Evolutionary conservation across 2,888 invertebrate species (phyloP), one percentile per base, ranked within the genome.

Genomic region (Ditylenchus weischeri): DNA sequence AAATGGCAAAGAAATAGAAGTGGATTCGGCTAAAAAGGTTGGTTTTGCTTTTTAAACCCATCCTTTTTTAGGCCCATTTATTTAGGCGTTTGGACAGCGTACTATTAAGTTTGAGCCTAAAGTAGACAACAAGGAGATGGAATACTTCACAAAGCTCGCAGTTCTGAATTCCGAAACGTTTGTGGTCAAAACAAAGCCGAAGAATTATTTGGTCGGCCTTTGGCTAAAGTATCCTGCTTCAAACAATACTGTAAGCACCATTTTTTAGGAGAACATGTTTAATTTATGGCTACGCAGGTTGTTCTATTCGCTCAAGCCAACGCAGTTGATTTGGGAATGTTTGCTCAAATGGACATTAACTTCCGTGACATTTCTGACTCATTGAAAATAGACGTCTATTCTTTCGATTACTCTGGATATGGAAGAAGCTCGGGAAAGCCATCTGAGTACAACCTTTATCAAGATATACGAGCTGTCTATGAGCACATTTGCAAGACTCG

Each of bases 271-370:
- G n/a, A n/a, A n/a, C n/a, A n/a, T n/a, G n/a, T n/a, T n/a, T n/a
- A n/a, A 51, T 51, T 21, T 23, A 10, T 23, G 51, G 8, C 23
- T 61, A 15, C 43, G 57, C 58, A 78, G 76, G 76, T 77, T 2
- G 69, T 77, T 11, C 68, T 79, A 18, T 78, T 78, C 69, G 74
- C 75, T 29, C 78, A 79, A 64, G 76, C 78, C 11, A 79, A 79
- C 63, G 74, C 74, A 8, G 75, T 78, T 43, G 78, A 79, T 63
- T 66, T 79, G 7, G 78, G 79, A 15, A 47, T 65, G 65, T 65
- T 65, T 48, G 48, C 60, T 19, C 65, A 51, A 29, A 19, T 65
- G 19, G 65, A 48, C 47, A 62, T 64, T n/a, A 62, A 35, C 47
- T 61, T 62, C 10, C 50, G 29, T 11, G 62, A 62, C 10, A 18